Percentiles rank a stretch among this genome's conserved stretches.
Evolutionary conservation across 1,140 invertebrate species (phyloP).

Genomic region (Bombus affinis): DNA sequence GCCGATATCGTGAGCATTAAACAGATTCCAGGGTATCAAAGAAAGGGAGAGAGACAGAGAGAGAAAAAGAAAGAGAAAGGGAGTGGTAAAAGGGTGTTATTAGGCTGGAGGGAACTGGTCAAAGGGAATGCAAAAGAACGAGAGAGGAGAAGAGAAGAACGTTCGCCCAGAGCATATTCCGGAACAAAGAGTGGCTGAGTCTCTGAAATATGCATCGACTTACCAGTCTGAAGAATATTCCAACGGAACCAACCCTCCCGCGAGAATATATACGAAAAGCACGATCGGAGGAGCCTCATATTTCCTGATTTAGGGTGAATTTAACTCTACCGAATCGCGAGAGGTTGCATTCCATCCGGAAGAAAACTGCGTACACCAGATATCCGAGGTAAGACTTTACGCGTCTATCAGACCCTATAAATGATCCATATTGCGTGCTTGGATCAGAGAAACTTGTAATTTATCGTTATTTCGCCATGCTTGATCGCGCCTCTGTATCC

Average conservation of each 20-base stretch:
- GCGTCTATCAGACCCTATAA: slow-evolving; percentile 28
- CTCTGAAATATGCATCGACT: slow-evolving; percentile 73
- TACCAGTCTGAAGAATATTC: slow-evolving; percentile 63
- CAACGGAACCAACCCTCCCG: slow-evolving; percentile 56
- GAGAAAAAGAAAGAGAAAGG: background rate
- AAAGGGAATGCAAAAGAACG: slow-evolving; percentile 68
- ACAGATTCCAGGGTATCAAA: slow-evolving; percentile 61
- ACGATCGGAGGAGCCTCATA: slow-evolving; percentile 68
- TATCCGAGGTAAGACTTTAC: slow-evolving; percentile 30
- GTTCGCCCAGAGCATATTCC: slow-evolving; percentile 68
- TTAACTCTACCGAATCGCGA: slow-evolving; percentile 64
- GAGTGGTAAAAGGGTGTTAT: slow-evolving; percentile 69
- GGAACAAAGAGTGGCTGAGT: slow-evolving; percentile 68
- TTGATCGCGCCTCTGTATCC: background rate
- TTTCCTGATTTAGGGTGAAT: slow-evolving; percentile 72
- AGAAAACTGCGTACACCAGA: slow-evolving; percentile 11
- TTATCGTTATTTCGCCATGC: slow-evolving; percentile 15
- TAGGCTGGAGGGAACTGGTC: slow-evolving; percentile 68
- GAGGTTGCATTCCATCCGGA: slow-evolving; percentile 36
- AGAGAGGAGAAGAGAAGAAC: slow-evolving; percentile 30
- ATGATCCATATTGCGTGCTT: slow-evolving; percentile 20
- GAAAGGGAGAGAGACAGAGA: background rate
- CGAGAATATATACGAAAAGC: slow-evolving; percentile 60
- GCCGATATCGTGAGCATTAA: slow-evolving; percentile 68
- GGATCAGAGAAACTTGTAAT: background rate